Evolutionary conservation across 1,140 invertebrate genomes (phyloP), one percentile per base, ranked within the genome.

Genomic region (Pseudomyrmex flavicornis): DNA sequence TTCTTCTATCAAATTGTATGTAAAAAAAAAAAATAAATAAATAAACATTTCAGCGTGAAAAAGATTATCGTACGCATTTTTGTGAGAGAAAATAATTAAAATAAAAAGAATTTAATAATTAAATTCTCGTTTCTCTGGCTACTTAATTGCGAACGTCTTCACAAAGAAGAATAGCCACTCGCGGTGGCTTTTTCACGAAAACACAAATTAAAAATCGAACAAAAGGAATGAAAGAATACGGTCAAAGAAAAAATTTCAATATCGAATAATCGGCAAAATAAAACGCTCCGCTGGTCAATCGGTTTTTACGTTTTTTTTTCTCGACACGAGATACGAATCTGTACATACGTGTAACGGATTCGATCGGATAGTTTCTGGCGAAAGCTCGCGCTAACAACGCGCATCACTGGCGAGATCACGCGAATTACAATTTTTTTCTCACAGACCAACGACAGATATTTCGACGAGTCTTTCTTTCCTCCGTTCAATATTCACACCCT

Each of bases 351-450:
- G 61, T 26, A 26, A 62, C 66, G 52, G 46, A 88, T 75, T 50
- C 74, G 85, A 88, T 85, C 80, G 65, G 50, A 69, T 79, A 87
- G 86, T 84, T 88, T 88, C 73, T 61, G 58, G 69, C 74, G 48
- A 73, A 70, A 68, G 22, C 63, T 68, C 68, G 44, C 82, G 9
- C 82, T 63, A 86, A 82, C 58, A 46, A 15, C 50, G 66, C 46
- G 66, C 46, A 58, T 79, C 82, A 56, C 54, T 44, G 56, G 17
- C 63, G 61, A 84, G 77, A 88, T 88, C 85, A 83, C 86, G 50
- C 77, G 83, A 88, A 88, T 88, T 88, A 85, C 83, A 88, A 52
- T 62, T 73, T 88, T 83, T 79, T 83, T 3, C 26, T 26, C 26
- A 26, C 26, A 26, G 3, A 26, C 0, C 4, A 35, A 35, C 35